Base-by-base conservation (phyloP, 2,113 vertebrate genomes). In the Cyanistes caeruleus region DNA sequence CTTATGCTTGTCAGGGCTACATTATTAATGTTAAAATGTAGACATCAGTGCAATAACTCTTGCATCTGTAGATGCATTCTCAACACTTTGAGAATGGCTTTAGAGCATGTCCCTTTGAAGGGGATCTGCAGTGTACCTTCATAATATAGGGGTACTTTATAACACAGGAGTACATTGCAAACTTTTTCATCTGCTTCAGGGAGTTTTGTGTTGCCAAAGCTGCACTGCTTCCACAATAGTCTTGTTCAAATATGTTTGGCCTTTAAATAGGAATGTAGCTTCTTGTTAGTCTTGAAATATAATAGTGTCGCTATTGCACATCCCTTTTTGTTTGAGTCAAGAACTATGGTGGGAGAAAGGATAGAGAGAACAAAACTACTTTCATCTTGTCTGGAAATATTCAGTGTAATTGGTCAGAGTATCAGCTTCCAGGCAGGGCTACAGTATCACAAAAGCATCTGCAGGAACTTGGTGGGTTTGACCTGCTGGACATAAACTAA, bases 291-390 rank as follows among this genome's bases (percentile, higher is more conserved):
- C 48, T 68, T 91, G 44, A 70, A 74, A 72, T 81, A 20, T n/a
- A 51, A 15, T 64, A 62, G 30, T 31, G 39, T 44, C 0, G 0
- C 67, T 89, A 2, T 44, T 82, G 21, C 24, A 70, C 8, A 13
- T 87, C 10, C 9, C 4, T 18, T 43, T 65, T 25, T 72, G 65
- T 91, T 52, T 55, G 23, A 74, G 51, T 70, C 7, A 60, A 64
- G 51, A 65, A 8, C 28, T 55, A 5, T 59, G 14, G 23, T 63
- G 35, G 27, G 48, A 60, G 48, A 49, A 73, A 10, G 28, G 31
- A 1, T 22, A 58, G 25, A 33, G 43, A 60, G 35, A 92, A n/a
- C 6, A 59, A 52, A 80, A 64, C 6, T 31, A 2, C 8, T 84
- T 15, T 75, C 0, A 3, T 27, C 48, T 75, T 84, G 10, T 55